These are phyloP conservation scores for Hormiphora californensis DNA, from an alignment of 37 sponge, comb jelly and placozoan species.

Conservation along the genomic window DNA sequence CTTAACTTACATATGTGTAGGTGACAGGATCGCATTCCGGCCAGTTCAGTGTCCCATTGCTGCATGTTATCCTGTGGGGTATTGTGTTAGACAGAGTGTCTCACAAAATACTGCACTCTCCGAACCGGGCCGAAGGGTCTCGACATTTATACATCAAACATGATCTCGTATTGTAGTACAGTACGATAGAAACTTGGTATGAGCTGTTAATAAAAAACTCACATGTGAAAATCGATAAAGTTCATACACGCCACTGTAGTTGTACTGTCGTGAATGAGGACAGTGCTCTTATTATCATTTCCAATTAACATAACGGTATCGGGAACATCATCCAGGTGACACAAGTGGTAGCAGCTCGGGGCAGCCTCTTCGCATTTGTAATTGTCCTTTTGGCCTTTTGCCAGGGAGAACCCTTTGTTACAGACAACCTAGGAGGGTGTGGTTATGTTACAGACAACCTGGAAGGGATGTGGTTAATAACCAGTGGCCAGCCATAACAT, in stretches of 20 bases:
- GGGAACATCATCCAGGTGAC: background rate
- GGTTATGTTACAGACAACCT: too few relatives aligned
- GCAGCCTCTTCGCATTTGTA: background rate
- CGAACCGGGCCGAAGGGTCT: too few relatives aligned
- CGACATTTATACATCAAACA: background rate
- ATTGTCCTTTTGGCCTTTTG: too few relatives aligned
- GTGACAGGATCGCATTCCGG: slow-evolving; percentile 1
- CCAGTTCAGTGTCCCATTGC: slow-evolving; percentile 9
- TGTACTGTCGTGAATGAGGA: background rate
- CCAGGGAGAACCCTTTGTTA: too few relatives aligned
- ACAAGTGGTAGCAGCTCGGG: background rate
- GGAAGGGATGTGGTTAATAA: too few relatives aligned
- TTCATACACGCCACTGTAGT: background rate
- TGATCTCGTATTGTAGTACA: background rate
- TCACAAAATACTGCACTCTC: too few relatives aligned
- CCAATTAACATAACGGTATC: slow-evolving; percentile 12
- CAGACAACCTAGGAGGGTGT: too few relatives aligned
- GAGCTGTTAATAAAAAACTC: background rate
- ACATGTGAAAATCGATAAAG: background rate
- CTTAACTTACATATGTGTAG: too few relatives aligned
- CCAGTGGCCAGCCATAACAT: too few relatives aligned
- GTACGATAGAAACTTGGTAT: background rate
- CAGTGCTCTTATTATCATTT: background rate
- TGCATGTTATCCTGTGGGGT: slow-evolving; percentile 18
- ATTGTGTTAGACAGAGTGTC: too few relatives aligned